phyloP scores from a whole-genome alignment of 1,140 invertebrate species.

The Drosophila sturtevanti region DNA sequence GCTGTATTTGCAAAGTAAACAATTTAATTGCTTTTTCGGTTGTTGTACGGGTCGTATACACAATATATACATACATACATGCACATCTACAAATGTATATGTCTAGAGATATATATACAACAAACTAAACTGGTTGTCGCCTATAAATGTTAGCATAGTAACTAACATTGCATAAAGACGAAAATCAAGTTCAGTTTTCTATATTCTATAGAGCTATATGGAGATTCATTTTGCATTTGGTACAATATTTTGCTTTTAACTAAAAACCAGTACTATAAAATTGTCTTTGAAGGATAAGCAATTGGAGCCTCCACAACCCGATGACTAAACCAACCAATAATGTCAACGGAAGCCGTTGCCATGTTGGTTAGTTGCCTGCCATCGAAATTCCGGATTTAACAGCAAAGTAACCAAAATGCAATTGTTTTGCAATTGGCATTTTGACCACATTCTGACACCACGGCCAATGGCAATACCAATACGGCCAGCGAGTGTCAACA shows the following conservation, averaged over 20 bases:
- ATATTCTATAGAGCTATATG: not conserved
- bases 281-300: constrained; percentile 52
- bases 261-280: constrained; percentile 45
- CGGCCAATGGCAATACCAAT: constrained; percentile 40
- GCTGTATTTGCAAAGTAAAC: constrained; percentile 60
- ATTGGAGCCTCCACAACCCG: too few relatives aligned
- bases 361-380: constrained; percentile 77
- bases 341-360: constrained; percentile 70
- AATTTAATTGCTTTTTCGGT: constrained; percentile 79
- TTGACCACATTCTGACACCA: constrained; percentile 79
- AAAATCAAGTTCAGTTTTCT: constrained; percentile 46
- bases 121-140: constrained; percentile 69
- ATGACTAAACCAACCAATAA: constrained; percentile 4
- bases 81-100: constrained; percentile 7
- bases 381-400: constrained; percentile 81
- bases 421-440: constrained; percentile 82
- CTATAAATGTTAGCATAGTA: constrained; percentile 56
- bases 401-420: constrained; percentile 82
- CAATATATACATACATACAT: not conserved
- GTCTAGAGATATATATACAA: constrained; percentile 52
- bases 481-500: constrained; percentile 55
- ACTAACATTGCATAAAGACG: constrained; percentile 23
- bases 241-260: constrained; percentile 80
- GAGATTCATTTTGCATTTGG: constrained; percentile 10
- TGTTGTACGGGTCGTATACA: constrained; percentile 42